These are phyloP conservation scores for Sicus ferrugineus DNA, from an alignment of 2,888 invertebrate genomes.

Conservation along the genomic window DNA sequence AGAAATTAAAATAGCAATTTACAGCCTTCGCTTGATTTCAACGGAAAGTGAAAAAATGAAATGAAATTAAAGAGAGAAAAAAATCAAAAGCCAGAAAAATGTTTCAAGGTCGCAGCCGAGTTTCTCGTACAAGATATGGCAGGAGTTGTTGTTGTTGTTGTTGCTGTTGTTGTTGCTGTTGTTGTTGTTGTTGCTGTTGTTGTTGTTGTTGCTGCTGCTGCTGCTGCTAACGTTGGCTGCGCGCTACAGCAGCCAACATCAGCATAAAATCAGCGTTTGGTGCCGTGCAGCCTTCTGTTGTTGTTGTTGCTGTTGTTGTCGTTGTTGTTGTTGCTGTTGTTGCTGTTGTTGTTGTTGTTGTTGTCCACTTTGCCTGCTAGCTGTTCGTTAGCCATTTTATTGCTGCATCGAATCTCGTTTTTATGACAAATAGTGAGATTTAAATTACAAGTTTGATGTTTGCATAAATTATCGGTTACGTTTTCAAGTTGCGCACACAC, in stretches of 20 bases:
- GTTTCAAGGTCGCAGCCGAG: constrained; percentile 20
- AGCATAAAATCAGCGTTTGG: no score
- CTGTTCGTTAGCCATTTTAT: not conserved
- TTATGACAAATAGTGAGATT: constrained; percentile 45
- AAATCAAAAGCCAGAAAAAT: no score
- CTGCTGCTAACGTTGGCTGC: constrained; percentile 7
- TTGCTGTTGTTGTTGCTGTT: no score
- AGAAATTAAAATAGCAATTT: no score
- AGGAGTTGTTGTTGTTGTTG: not conserved
- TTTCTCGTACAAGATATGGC: not conserved
- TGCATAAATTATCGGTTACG: constrained; percentile 33
- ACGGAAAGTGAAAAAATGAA: no score
- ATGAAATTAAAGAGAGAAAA: no score
- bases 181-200: constrained; percentile 17
- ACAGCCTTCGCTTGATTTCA: no score
- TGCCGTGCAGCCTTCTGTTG: no score
- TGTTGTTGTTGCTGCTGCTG: constrained; percentile 31
- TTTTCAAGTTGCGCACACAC: not conserved
- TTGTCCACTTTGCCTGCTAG: constrained; percentile 23
- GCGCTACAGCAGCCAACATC: no score
- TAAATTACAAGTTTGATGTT: constrained; percentile 42
- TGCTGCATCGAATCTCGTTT: constrained; percentile 38
- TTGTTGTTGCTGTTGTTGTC: not conserved
- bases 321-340: no score
- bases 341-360: constrained; percentile 25